Base-by-base conservation (phyloP, 2,113 vertebrate genomes). In the Telmatochromis bifrenatus region DNA sequence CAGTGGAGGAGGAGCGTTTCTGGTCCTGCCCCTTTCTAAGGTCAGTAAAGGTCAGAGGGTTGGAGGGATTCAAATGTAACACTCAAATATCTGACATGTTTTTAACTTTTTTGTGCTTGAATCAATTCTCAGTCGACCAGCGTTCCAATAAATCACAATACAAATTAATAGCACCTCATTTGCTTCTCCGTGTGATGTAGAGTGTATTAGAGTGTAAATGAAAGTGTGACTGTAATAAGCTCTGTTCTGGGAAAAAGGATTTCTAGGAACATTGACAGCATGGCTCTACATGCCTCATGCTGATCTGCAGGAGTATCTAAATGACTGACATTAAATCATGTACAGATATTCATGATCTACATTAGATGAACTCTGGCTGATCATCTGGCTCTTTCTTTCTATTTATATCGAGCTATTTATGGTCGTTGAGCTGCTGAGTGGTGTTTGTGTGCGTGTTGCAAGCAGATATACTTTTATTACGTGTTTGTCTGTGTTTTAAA, bases 1-100 rank as follows among this genome's bases (percentile, higher is more conserved):
- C 0, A 98, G 98, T 0, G 98, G 98, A 0, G 98, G 98, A 1
- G 98, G 98, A 7, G 97, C 98, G 5, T 98, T 99, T 94, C 97
- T 99, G 23, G 97, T 98, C 79, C 92, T 99, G 83, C 97, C 97
- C n/a, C 94, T 99, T 13, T 95, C 95, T 79, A 99, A 99, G 97
- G 98, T 99, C 91, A 95, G 97, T 79, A 88, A 19, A 51, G 62
- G 45, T 60, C 17, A 9, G 45, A 56, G 9, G 35, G 23, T 47
- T 17, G 42, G 23, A n/a, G 45, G 45, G 26, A n/a, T 51, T 31
- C 7, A 51, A 51, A 51, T n/a, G 26, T 33, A 51, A 13, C 17
- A 13, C 45, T 51, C 7, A 51, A 51, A 51, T 33, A 77, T 51
- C 26, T 77, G 26, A 49, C 45, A n/a, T 77, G 45, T 31, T 49